Conservation (phyloP, 2,888 invertebrate species). For the Andrena hattorfiana region DNA sequence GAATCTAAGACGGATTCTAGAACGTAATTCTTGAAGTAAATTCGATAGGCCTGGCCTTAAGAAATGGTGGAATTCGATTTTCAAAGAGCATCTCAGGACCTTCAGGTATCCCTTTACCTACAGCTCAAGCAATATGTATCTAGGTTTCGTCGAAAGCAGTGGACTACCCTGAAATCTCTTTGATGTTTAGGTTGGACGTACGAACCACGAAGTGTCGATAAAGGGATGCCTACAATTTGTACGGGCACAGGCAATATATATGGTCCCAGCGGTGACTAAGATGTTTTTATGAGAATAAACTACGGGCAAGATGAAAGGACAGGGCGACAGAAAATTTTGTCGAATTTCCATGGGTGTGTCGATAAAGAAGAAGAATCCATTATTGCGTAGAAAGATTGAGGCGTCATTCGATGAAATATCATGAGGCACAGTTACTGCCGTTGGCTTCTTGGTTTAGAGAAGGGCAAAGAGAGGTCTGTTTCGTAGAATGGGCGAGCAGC, state of each 20-base stretch:
- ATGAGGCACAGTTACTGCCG: not conserved
- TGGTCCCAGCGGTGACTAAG: conserved; percentile 19
- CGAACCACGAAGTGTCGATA: conserved; percentile 25
- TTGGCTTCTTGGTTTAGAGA: not conserved
- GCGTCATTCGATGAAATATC: not conserved
- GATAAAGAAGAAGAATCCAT: conserved; percentile 2
- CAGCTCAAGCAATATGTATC: not conserved
- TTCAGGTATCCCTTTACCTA: not conserved
- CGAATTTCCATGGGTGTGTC: not conserved
- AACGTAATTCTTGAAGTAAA: too few relatives aligned
- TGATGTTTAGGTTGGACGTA: not conserved
- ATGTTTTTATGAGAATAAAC: conserved; percentile 12
- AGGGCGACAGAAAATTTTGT: conserved; percentile 15
- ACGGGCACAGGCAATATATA: not conserved
- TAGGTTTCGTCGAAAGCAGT: not conserved
- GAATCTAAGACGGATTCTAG: not conserved
- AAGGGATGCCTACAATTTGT: conserved; percentile 23
- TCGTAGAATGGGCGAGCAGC: not conserved
- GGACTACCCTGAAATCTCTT: not conserved
- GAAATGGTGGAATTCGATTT: not conserved
- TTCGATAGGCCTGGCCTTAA: too few relatives aligned
- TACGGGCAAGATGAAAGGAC: not conserved
- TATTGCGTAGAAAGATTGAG: not conserved
- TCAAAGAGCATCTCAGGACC: not conserved
- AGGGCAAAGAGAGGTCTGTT: not conserved